Conservation (phyloP, 1,140 invertebrate species). For the Pseudomyrmex gracilis region DNA sequence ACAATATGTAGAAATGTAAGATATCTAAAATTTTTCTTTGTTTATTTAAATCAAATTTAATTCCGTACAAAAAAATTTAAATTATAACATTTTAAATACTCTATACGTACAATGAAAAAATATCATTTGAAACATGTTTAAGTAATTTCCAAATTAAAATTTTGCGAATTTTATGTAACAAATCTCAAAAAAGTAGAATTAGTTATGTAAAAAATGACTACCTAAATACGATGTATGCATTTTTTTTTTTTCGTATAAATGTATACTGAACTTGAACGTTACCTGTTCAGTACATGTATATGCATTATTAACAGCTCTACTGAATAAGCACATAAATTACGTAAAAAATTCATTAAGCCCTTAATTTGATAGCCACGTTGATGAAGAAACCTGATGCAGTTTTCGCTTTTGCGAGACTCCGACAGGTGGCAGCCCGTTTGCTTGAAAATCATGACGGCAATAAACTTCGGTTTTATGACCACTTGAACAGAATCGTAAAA, state of each 20-base stretch:
- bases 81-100: background rate
- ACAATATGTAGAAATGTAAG: background rate
- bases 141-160: background rate
- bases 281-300: background rate
- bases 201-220: background rate
- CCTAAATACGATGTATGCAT: background rate
- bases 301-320: background rate
- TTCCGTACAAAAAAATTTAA: background rate
- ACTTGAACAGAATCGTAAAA: slow-evolving; percentile 87
- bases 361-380: slow-evolving; percentile 61
- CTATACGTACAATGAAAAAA: background rate
- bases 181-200: background rate
- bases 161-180: background rate
- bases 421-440: slow-evolving; percentile 86
- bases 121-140: too few relatives aligned
- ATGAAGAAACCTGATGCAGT: slow-evolving; percentile 74
- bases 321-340: background rate
- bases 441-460: slow-evolving; percentile 86
- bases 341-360: slow-evolving; percentile 26
- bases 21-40: background rate
- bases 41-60: background rate
- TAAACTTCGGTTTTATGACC: slow-evolving; percentile 86
- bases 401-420: slow-evolving; percentile 83
- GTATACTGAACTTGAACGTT: background rate
- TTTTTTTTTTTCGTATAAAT: too few relatives aligned